A percentile compares a stretch with the other conserved stretches of the same genome.
phyloP scores from a whole-genome alignment of 2,113 vertebrate species.

The Pteruthius melanotis region DNA sequence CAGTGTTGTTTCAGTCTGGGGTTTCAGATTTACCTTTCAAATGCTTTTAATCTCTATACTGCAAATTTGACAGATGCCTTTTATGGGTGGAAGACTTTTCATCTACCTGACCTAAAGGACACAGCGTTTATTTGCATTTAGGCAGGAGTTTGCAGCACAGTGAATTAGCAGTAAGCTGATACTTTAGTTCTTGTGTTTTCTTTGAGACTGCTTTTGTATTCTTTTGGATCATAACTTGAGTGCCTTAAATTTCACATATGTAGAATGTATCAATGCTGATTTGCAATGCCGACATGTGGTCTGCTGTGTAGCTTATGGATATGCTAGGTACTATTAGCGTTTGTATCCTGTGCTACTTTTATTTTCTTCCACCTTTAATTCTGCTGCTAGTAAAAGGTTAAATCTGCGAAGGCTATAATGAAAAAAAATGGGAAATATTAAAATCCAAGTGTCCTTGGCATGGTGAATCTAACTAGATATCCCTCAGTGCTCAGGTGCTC shows the following conservation, averaged over 20 bases:
- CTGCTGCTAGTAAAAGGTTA: background rate
- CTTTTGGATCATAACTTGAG: background rate
- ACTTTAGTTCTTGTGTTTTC: background rate
- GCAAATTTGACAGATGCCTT: conserved; percentile 39
- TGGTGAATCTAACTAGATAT: background rate
- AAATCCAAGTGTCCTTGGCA: background rate
- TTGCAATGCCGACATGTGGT: background rate
- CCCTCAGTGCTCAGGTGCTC: background rate
- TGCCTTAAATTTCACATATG: background rate
- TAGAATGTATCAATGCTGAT: background rate
- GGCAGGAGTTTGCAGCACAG: background rate
- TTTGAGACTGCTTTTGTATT: background rate
- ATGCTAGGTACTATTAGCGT: background rate
- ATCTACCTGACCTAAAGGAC: conserved; percentile 27
- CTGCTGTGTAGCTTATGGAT: background rate
- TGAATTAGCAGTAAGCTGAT: conserved; percentile 40
- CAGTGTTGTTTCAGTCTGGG: conserved; percentile 29
- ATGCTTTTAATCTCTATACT: conserved; percentile 19
- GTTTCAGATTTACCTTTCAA: conserved; percentile 45
- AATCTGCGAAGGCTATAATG: background rate
- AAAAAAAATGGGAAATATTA: background rate
- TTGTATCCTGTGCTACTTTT: background rate
- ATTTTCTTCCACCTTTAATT: background rate
- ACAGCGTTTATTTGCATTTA: conserved; percentile 32
- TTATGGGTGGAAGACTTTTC: conserved; percentile 4